Evolutionary conservation across 1,140 invertebrate species (phyloP).

Genomic region (Ceratosolen fusciceps): DNA sequence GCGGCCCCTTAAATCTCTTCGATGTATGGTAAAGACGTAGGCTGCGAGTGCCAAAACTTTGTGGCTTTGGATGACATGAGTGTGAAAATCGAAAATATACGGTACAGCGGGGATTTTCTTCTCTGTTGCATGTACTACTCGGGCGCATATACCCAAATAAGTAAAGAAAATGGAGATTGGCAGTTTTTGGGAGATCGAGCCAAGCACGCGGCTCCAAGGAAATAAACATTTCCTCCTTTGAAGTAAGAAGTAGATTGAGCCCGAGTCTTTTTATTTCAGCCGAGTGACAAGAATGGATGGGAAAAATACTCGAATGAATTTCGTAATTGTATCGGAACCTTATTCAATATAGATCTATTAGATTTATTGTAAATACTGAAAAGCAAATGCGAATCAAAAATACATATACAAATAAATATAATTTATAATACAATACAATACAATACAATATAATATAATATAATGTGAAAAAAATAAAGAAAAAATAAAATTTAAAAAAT

Average conservation of each 20-base stretch:
- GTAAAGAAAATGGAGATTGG: conserved; percentile 41
- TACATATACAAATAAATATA: too few relatives aligned
- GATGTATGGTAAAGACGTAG: conserved; percentile 15
- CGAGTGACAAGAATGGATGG: background rate
- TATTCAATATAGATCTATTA: background rate
- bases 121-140: background rate
- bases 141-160: conserved; percentile 9
- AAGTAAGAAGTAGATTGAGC: too few relatives aligned
- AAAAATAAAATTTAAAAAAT: too few relatives aligned
- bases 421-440: too few relatives aligned
- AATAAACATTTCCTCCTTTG: conserved; percentile 9
- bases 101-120: conserved; percentile 20
- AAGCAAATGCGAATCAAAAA: background rate
- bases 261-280: background rate
- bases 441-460: too few relatives aligned
- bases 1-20: conserved; percentile 35
- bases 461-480: too few relatives aligned
- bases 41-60: conserved; percentile 43
- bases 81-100: conserved; percentile 29
- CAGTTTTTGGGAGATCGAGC: conserved; percentile 22
- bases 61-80: background rate
- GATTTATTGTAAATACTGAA: background rate
- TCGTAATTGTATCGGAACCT: background rate
- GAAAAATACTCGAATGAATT: background rate
- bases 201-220: background rate